Conservation (phyloP, 30 jellyfish, hydroid and myxozoan species). For the Rhopilema esculentum region DNA sequence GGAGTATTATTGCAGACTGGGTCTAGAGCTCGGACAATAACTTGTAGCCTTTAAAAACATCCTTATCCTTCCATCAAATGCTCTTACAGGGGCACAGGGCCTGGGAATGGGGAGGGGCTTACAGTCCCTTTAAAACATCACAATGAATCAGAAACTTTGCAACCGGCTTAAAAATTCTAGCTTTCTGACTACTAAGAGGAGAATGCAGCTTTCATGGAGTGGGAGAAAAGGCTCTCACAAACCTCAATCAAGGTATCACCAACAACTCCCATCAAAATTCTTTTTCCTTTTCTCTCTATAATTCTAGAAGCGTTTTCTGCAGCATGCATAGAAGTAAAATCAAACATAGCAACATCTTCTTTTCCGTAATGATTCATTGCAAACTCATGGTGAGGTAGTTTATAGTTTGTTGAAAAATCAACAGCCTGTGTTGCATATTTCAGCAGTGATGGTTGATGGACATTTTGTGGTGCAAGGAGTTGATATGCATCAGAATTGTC, state of each 20-base stretch:
- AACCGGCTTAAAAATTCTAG: too few species aligned
- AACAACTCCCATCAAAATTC: slow-evolving; percentile 83
- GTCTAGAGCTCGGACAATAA: too few species aligned
- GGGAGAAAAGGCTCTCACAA: neutral
- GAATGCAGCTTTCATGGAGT: neutral
- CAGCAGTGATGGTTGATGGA: slow-evolving; percentile 66
- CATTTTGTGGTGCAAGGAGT: slow-evolving; percentile 79
- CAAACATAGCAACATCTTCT: slow-evolving; percentile 98
- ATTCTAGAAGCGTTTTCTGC: slow-evolving; percentile 94
- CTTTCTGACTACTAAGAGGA: too few species aligned
- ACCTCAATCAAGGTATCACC: slow-evolving; percentile 97
- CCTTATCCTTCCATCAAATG: too few species aligned
- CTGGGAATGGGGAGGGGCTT: too few species aligned
- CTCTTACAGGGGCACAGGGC: too few species aligned
- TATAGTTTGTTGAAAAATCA: slow-evolving; percentile 92
- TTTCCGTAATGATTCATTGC: slow-evolving; percentile 90
- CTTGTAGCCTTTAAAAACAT: too few species aligned
- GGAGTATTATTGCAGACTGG: too few species aligned
- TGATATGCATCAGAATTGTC: slow-evolving; percentile 78
- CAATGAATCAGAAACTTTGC: too few species aligned
- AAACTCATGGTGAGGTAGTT: slow-evolving; percentile 96
- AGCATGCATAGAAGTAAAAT: slow-evolving; percentile 92
- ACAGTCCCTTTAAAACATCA: too few species aligned
- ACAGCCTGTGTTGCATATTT: slow-evolving; percentile 91
- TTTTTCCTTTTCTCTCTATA: slow-evolving; percentile 87